A percentile compares a stretch with the other conserved stretches of the same genome.
phyloP scores from a whole-genome alignment of 53 echinoderm and acorn worm species.

The Temnopleurus reevesii region DNA sequence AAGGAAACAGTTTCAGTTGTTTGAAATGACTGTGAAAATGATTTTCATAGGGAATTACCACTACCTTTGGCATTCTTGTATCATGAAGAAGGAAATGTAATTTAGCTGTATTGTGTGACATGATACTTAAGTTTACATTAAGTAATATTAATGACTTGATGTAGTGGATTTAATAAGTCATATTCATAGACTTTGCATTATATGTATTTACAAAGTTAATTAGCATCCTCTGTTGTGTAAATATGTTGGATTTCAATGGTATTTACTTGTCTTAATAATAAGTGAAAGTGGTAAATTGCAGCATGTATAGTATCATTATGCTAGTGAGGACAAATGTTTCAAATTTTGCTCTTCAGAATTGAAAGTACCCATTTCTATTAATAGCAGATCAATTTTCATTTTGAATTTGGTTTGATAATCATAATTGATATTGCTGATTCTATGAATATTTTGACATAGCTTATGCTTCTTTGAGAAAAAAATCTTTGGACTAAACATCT shows the following conservation, averaged over 20 bases:
- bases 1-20: not conserved
- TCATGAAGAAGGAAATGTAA: not conserved
- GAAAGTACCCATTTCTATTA: no score
- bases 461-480: no score
- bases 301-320: not conserved
- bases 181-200: not conserved
- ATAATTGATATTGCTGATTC: no score
- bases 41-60: not conserved
- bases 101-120: not conserved
- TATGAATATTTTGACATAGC: no score
- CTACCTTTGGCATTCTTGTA: not conserved
- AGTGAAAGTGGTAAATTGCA: not conserved
- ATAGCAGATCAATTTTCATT: no score
- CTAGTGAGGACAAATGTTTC: not conserved
- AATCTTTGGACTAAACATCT: no score
- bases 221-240: not conserved
- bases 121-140: not conserved
- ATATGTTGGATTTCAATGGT: not conserved
- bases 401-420: no score
- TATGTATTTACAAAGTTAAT: not conserved
- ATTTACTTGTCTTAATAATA: not conserved
- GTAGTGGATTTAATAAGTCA: not conserved
- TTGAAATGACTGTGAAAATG: not conserved
- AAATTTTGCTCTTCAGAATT: no score
- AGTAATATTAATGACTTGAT: not conserved